Evolutionary conservation across 2,888 invertebrate genomes (phyloP), one percentile per base, ranked within the genome.

Genomic region (Pharmacophagus antenor): DNA sequence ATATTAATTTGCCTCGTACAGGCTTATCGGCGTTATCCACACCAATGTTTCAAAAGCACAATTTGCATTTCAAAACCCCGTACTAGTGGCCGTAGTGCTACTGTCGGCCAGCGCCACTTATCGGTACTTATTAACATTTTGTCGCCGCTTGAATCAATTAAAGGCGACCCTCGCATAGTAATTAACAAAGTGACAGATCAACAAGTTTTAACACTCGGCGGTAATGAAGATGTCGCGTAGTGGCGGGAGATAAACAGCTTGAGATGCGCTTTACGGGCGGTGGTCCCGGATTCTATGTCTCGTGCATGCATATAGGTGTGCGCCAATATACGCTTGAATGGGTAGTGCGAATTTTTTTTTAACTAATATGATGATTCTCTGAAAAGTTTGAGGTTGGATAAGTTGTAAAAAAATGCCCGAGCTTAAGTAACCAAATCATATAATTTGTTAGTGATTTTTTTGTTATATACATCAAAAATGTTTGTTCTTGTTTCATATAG

Each of bases 151-250:
- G 87, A 83, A 84, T 85, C 86, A 85, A 87, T 88, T 88, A 88
- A 85, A 77, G 70, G 74, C 74, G 76, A 74, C 72, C 74, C 80
- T 79, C 75, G 86, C 82, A 86, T 88, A 82, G 81, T 87, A 85
- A 89, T 88, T 85, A 88, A 85, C 79, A 69, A 74, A 78, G 79
- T 85, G 88, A 86, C 87, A 84, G 79, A 79, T 85, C 82, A 82
- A 89, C 89, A 87, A 83, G 89, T 83, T 86, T 88, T 85, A 87
- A 89, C 89, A 88, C 88, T 89, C 74, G 71, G 66, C 79, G 72
- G 82, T 88, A 88, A 89, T 89, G 89, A 88, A 89, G 89, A 86
- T 80, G 88, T 89, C 74, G 79, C 77, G 77, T 80, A 74, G 72
- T 69, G 58, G 70, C 67, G 27, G 6, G 48, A 61, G 83, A 80